Evolutionary conservation across 1,140 invertebrate genomes (phyloP), one percentile per base, ranked within the genome.

Genomic region (Bursaphelenchus mucronatus): DNA sequence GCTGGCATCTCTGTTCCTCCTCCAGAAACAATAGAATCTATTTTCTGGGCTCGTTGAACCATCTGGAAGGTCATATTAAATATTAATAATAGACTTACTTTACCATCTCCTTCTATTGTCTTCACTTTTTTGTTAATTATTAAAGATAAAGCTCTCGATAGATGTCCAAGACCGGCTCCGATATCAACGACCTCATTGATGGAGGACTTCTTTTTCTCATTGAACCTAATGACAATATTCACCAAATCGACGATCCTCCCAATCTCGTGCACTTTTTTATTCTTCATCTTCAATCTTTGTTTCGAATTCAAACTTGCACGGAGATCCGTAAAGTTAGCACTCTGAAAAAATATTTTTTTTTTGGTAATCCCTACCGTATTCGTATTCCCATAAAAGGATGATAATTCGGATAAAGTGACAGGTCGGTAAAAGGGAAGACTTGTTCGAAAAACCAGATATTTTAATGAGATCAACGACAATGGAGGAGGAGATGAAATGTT

Each of bases 251-350:
- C 30, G 10, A 76, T 63, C 13, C 72, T 30, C 40, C 61, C 64
- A 8, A 76, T 66, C 66, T 76, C 75, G 44, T 76, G 75, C 40
- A 74, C 51, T 46, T 76, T 76, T 59, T 76, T 76, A 43, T 54
- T 19, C 52, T 76, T 76, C 3, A 78, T 73, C 51, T 64, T 56
- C 46, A 46, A 50, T 64, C 52, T 15, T 54, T 15, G 19, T 5
- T 54, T 54, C 8, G 19, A 59, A 49, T 30, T 59, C 19, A 13
- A 8, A 1, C 15, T 4, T 3, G 40, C 40, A 59, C 13, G 13
- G 40, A 43, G 3, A 54, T 11, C 43, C 1, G 49, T 43, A 47
- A 44, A 47, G n/a, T n/a, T 6, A 8, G 15, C 1, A 13, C 57
- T 15, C 19, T 59, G 30, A 30, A 30, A 30, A 30, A 5, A 5